phyloP scores from a whole-genome alignment of 2,113 vertebrate genomes.

The Cryptotis parvus region DNA sequence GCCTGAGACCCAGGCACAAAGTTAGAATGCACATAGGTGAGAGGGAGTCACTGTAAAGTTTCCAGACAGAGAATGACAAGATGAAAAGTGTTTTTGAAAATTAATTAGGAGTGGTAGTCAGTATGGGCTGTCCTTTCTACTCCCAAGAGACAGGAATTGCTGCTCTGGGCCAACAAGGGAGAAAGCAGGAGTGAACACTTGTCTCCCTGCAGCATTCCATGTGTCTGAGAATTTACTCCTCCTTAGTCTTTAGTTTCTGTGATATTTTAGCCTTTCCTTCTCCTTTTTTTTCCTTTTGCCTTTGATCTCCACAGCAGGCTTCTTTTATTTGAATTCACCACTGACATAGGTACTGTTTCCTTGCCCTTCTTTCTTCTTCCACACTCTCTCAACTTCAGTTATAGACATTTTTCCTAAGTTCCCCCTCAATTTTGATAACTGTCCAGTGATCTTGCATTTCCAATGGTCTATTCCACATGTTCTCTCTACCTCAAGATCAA shows the following conservation, averaged over 20 bases:
- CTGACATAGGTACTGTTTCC: background rate
- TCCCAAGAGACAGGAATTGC: background rate
- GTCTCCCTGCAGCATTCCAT: background rate
- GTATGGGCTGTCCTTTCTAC: background rate
- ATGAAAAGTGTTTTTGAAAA: slow-evolving; percentile 49
- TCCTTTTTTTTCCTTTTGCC: background rate
- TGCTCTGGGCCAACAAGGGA: background rate
- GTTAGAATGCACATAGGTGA: slow-evolving; percentile 53
- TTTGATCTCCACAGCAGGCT: background rate
- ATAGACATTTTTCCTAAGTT: background rate
- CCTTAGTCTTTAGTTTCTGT: background rate
- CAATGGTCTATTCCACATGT: background rate
- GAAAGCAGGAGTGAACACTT: background rate
- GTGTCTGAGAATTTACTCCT: background rate
- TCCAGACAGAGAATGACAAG: slow-evolving; percentile 35
- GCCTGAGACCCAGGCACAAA: background rate
- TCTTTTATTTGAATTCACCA: background rate
- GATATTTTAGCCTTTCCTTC: background rate
- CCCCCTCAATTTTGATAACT: background rate
- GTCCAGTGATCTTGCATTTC: background rate
- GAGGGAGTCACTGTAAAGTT: slow-evolving; percentile 37
- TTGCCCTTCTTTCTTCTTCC: background rate
- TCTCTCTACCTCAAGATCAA: too few relatives aligned
- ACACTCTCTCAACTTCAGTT: background rate
- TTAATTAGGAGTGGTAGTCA: slow-evolving; percentile 28